Conservation (phyloP, 2,888 invertebrate genomes). For the Caprella mutica region DNA sequence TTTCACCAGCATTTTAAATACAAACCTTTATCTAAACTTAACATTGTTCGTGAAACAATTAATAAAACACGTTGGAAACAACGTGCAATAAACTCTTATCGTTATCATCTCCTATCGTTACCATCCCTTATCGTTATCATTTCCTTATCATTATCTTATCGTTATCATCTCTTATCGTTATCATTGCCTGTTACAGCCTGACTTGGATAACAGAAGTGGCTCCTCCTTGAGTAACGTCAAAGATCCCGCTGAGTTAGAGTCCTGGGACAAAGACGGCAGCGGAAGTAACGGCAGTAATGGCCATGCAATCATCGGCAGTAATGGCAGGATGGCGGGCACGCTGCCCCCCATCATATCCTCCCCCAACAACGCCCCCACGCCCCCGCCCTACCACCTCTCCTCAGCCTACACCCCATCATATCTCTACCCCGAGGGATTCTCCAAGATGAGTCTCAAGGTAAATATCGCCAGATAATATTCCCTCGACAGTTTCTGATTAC, state of each 20-base stretch:
- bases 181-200: conserved; percentile 13
- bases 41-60: no score
- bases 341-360: conserved; percentile 6
- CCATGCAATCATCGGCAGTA: background rate
- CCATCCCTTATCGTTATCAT: no score
- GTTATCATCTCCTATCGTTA: no score
- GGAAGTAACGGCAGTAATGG: background rate
- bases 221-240: conserved; percentile 31
- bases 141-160: no score
- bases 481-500: no score
- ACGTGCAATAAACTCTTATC: no score
- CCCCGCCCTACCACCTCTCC: conserved; percentile 27
- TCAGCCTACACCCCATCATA: conserved; percentile 22
- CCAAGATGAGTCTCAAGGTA: conserved; percentile 26
- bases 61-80: no score
- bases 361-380: conserved; percentile 16
- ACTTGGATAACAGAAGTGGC: conserved; percentile 30
- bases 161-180: no score
- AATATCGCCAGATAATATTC: no score
- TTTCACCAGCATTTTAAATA: no score
- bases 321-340: background rate
- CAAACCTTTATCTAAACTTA: no score
- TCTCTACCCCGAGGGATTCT: conserved; percentile 28
- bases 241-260: conserved; percentile 16
- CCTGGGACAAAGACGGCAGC: conserved; percentile 25